A percentile compares a stretch with the other conserved stretches of the same genome.
phyloP scores from a whole-genome alignment of 2,888 invertebrate species.

The Dynastes maya region DNA sequence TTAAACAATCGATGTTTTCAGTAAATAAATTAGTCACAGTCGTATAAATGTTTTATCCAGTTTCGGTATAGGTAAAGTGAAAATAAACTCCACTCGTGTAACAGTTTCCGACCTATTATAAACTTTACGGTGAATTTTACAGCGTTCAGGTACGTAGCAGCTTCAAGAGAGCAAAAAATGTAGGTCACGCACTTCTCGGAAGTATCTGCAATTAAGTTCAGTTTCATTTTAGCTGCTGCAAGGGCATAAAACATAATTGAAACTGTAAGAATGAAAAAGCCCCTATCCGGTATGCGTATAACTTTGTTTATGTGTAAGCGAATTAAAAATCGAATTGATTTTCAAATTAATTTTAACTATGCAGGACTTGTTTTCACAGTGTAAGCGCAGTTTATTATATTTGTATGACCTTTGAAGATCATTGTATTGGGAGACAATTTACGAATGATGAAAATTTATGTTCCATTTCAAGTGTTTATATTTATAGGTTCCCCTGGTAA shows the following conservation, averaged over 20 bases:
- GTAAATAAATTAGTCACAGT: constrained; percentile 41
- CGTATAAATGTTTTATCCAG: constrained; percentile 14
- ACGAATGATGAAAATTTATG: too few species aligned
- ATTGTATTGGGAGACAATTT: too few species aligned
- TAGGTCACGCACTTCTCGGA: constrained; percentile 50
- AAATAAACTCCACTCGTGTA: constrained; percentile 13
- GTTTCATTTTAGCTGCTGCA: constrained; percentile 25
- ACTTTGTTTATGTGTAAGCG: constrained; percentile 2
- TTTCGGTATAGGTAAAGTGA: constrained; percentile 31
- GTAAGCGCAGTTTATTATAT: too few species aligned
- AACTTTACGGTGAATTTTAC: constrained; percentile 50
- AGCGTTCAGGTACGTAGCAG: constrained; percentile 43
- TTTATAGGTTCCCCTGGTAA: too few species aligned
- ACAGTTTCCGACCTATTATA: constrained; percentile 28
- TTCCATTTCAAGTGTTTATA: too few species aligned
- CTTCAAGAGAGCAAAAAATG: constrained; percentile 46
- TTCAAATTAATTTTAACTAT: not conserved
- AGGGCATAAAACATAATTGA: constrained; percentile 34
- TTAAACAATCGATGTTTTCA: constrained; percentile 44
- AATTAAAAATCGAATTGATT: constrained; percentile 10
- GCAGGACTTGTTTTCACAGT: not conserved
- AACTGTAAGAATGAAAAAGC: constrained; percentile 4
- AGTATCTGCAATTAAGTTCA: constrained; percentile 43
- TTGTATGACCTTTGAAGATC: too few species aligned
- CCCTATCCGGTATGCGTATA: not conserved